A percentile compares a stretch with the other conserved stretches of the same genome.
Conservation (phyloP, 2,888 invertebrate species). For the Cordylochernes scorpioides region DNA sequence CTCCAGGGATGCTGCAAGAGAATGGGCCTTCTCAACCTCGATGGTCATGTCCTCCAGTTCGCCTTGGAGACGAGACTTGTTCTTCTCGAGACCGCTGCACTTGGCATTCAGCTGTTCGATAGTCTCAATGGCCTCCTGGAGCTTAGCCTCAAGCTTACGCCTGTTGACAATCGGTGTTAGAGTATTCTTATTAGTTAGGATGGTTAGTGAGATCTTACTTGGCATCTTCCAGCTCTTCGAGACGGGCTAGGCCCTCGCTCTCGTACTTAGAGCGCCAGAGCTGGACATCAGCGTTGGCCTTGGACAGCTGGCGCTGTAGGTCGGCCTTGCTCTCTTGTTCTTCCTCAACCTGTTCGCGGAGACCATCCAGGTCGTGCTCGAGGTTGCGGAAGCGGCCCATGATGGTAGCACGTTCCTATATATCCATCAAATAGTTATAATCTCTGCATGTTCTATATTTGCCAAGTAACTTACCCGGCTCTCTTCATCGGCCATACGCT, state of each 20-base stretch:
- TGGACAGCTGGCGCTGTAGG: constrained; percentile 91
- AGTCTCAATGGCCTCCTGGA: constrained; percentile 28
- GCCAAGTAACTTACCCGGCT: constrained; percentile 19
- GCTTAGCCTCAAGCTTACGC: constrained; percentile 26
- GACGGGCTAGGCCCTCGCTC: constrained; percentile 63
- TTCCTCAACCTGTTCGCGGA: constrained; percentile 96
- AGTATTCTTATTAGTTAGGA: neutral
- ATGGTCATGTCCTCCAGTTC: constrained; percentile 31
- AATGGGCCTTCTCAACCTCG: constrained; percentile 40
- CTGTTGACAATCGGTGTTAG: constrained; percentile 6
- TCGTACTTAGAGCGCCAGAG: constrained; percentile 97
- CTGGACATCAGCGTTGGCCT: constrained; percentile 89
- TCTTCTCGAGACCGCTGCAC: constrained; percentile 28
- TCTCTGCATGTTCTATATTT: neutral
- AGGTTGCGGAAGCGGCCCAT: constrained; percentile 95
- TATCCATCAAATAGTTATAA: neutral
- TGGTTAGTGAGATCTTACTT: constrained; percentile 27
- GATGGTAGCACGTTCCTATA: constrained; percentile 57
- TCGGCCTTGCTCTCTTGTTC: constrained; percentile 97
- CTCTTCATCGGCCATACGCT: constrained; percentile 91
- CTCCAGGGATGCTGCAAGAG: constrained; percentile 83
- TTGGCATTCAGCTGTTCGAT: constrained; percentile 28
- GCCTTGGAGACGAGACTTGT: constrained; percentile 27
- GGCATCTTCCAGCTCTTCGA: constrained; percentile 72
- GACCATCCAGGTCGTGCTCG: constrained; percentile 93